Evolutionary conservation across 2,797 vertebrate species (phyloP), one percentile per base, ranked within the genome.

Genomic region (Lepilemur septentrionalis): DNA sequence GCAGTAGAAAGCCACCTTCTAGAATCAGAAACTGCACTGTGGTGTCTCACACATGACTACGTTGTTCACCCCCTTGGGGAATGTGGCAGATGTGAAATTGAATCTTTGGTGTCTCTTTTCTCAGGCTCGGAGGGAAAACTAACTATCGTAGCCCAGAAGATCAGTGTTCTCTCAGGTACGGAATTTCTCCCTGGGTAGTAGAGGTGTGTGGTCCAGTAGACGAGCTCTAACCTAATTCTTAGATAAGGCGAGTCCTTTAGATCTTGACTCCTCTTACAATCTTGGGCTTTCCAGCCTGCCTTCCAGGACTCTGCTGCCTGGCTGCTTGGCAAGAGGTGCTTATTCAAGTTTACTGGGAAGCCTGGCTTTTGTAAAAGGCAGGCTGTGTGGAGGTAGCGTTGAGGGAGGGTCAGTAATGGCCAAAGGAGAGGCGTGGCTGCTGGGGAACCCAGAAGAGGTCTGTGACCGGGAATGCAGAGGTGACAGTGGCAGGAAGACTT

Each of bases 91-190:
- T 43, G 38, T 30, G 41, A 79, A 41, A 15, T 75, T 91, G 38
- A 48, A 50, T 80, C 61, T 89, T 78, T 76, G n/a, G 57, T 93
- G 5, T 93, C 95, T 98, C 78, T 98, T 76, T 18, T 98, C 97
- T 67, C 98, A 99, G 99, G 99, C 57, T 99, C 99, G 0, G 99
- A 99, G 96, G 99, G 99, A 79, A 99, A 99, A 96, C 99, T 99
- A 80, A 99, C 99, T 1, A 97, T 99, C 84, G 99, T 99, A 72
- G 99, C 99, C 94, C 99, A 99, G 98, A 99, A 99, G 98, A 99
- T 99, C 96, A 99, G 99, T 13, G 99, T 99, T 85, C 99, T 99
- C 97, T 99, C 99, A 98, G 99, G 99, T 99, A 98, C 2, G 96
- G 95, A 18, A 8, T 89, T 50, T 59, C 61, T 63, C 63, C 50